Evolutionary conservation across 2,113 vertebrate genomes (phyloP), one percentile per base, ranked within the genome.

Genomic region (Uropsilus gracilis): DNA sequence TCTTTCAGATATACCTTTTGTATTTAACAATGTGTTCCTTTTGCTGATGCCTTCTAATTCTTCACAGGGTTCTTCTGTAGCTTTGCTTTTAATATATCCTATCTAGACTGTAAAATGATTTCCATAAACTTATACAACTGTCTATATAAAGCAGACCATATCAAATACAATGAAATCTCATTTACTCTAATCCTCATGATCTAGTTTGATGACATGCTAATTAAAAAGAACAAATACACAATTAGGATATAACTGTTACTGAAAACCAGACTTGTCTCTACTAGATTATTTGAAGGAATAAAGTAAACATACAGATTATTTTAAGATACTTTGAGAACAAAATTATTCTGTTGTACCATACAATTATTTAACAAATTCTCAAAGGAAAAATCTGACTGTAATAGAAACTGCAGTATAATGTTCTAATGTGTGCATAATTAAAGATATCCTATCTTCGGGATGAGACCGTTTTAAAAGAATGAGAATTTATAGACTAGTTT

Each of bases 201-300:
- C 66, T 92, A 87, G 42, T 69, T 90, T 92, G 61, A 87, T 86
- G 55, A 18, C 8, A 64, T 90, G 57, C 50, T 75, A 71, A 94
- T 94, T 92, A 71, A 86, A 90, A 82, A 88, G 42, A 78, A 71
- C 30, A 77, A 92, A 90, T 39, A 71, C 30, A 78, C n/a, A 93
- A 68, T 68, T 87, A 92, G 20, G 59, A 16, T 44, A n/a, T 73
- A 76, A 73, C 0, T 30, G 44, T 37, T 92, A 66, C 46, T 75
- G 91, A 89, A 83, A 71, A 93, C 5, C 32, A 76, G 28, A 1
- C 13, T 94, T 50, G 34, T 63, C 55, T 90, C 34, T 37, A 26
- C n/a, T 72, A 95, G 44, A 48, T 90, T 77, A 78, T 84, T 90
- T 76, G 72, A 90, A 93, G 89, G 50, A 94, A 32, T 94, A 80